Evolutionary conservation across 1,140 invertebrate species (phyloP).

Genomic region (Fopius arisanus): DNA sequence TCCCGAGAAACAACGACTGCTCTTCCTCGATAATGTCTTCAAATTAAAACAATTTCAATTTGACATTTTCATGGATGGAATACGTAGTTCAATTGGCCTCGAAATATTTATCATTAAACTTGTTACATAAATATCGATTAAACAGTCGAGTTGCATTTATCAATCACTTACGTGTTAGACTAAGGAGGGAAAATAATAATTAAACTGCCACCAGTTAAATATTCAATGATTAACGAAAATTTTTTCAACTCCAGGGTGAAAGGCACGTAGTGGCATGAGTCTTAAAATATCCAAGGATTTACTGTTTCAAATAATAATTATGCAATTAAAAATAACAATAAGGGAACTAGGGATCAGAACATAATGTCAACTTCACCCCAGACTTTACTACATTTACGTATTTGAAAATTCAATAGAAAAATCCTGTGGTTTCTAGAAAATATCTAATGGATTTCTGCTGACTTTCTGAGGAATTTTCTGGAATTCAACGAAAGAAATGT

Average conservation of each 20-base stretch:
- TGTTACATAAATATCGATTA: not conserved
- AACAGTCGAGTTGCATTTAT: not conserved
- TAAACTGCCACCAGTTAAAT: conserved; percentile 7
- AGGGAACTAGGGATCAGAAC: no score
- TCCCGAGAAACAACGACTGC: not conserved
- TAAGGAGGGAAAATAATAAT: not conserved
- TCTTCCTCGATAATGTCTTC: not conserved
- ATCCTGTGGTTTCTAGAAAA: no score
- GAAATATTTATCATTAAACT: not conserved
- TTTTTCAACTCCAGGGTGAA: not conserved
- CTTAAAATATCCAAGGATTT: conserved; percentile 19
- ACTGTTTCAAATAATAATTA: not conserved
- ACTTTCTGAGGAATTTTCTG: no score
- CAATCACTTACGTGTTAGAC: not conserved
- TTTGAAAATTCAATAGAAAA: no score
- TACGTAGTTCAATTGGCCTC: not conserved
- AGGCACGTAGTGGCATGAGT: conserved; percentile 29
- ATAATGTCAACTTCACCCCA: no score
- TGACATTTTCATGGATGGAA: conserved; percentile 1
- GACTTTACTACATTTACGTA: no score
- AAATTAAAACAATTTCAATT: not conserved
- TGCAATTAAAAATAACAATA: not conserved
- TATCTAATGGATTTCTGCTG: no score
- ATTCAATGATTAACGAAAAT: not conserved
- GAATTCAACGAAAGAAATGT: no score